These are phyloP conservation scores for Epizoanthus scotinus DNA, from an alignment of 92 coral and sea anemone genomes.

Conservation along the genomic window DNA sequence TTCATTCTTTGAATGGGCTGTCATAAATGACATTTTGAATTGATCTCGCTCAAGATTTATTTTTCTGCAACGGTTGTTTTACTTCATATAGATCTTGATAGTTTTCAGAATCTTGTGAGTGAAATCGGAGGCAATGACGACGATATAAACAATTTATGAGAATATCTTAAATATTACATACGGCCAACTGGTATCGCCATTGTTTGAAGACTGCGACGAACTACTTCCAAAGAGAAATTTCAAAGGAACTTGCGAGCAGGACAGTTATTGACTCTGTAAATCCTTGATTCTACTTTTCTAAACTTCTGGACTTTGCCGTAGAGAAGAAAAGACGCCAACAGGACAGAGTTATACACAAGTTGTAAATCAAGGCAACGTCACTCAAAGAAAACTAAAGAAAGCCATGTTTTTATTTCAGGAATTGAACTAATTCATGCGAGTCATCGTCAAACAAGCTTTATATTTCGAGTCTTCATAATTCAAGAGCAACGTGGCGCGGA, in stretches of 20 bases:
- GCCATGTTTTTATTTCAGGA: conserved; percentile 29
- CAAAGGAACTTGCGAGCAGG: conserved; percentile 28
- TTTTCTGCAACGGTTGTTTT: conserved; percentile 24
- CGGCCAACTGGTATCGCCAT: conserved; percentile 61
- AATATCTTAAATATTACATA: conserved; percentile 86
- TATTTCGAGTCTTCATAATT: conserved; percentile 24
- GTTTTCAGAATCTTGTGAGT: conserved; percentile 18
- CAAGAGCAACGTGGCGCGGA: background rate
- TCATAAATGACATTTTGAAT: conserved; percentile 42
- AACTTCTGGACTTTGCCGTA: background rate
- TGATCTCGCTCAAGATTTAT: conserved; percentile 31
- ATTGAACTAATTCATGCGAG: conserved; percentile 31
- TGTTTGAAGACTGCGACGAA: conserved; percentile 48
- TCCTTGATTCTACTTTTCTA: background rate
- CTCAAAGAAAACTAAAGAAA: conserved; percentile 21
- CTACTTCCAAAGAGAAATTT: conserved; percentile 37
- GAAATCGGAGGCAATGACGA: background rate
- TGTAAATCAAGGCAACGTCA: conserved; percentile 11
- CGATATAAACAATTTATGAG: conserved; percentile 76
- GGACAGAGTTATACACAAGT: background rate
- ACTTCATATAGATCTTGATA: conserved; percentile 10
- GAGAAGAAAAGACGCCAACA: background rate
- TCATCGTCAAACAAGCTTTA: conserved; percentile 26
- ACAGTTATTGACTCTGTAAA: conserved; percentile 14
- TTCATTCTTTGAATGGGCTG: conserved; percentile 2